Base-by-base conservation (phyloP, 2,113 vertebrate species). In the Pangasianodon hypophthalmus region DNA sequence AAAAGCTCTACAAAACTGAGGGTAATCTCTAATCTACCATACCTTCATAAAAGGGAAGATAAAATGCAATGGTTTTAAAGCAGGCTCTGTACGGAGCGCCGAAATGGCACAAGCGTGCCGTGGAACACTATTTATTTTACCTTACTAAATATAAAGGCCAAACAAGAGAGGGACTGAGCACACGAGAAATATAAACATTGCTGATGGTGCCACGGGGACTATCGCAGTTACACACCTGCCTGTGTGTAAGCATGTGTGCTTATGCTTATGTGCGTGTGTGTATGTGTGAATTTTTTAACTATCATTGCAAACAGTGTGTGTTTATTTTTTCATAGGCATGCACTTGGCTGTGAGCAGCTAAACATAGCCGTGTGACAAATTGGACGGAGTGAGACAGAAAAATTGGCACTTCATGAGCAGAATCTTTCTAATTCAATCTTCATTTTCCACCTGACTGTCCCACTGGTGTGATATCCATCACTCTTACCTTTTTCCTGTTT, bases 161-260 rank as follows among this genome's bases (percentile, higher is more conserved):
- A 52, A 52, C 46, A 37, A 88, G 85, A 58, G 69, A 86, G 41
- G 26, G 58, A 18, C 19, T 37, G 56, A 58, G 26, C 9, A 10
- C 21, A 52, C 54, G 54, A 85, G 85, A 85, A 80, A 11, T 54
- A 77, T 75, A 88, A 91, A 80, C 91, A 88, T 62, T 48, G 73
- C 19, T 41, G 26, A 50, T 69, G 58, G 80, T 50, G 87, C 91
- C 52, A 81, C 16, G 4, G 73, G 73, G 81, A 73, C 88, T 82
- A 90, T 88, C 86, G 14, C 41, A 26, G 58, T 24, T 41, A 64
- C 71, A 50, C 69, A 86, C 83, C 84, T 86, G 83, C 44, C 24
- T 44, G 62, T 88, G 24, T 52, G 29, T 71, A 21, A 18, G 24
- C 26, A 52, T 62, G 77, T 81, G 58, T 52, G 16, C 46, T 52